phyloP scores from a whole-genome alignment of 2,113 vertebrate genomes.

The Reinhardtius hippoglossoides region DNA sequence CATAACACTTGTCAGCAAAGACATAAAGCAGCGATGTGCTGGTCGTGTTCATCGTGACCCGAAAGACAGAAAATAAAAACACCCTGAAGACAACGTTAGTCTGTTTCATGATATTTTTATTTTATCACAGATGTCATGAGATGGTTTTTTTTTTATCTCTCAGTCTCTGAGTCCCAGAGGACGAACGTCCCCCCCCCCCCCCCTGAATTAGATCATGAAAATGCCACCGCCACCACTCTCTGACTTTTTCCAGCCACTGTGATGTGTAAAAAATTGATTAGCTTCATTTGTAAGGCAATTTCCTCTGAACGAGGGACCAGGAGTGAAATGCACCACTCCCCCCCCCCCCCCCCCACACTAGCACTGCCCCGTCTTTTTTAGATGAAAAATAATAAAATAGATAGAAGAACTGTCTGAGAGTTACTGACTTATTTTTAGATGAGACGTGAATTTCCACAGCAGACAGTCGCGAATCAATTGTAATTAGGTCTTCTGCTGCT shows the following conservation, averaged over 20 bases:
- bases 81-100: no score
- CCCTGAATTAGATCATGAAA: constrained; percentile 35
- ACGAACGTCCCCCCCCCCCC: neutral
- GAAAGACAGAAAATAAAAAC: no score
- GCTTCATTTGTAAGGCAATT: constrained; percentile 70
- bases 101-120: neutral
- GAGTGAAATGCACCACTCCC: constrained; percentile 26
- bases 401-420: constrained; percentile 28
- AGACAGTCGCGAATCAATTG: constrained; percentile 69
- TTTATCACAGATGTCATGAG: neutral
- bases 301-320: constrained; percentile 47
- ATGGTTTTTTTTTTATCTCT: neutral
- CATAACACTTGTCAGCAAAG: neutral
- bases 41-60: no score
- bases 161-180: neutral
- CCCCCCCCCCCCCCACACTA: neutral
- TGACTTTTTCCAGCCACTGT: constrained; percentile 26
- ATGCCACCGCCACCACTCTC: constrained; percentile 17
- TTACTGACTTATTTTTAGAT: constrained; percentile 64
- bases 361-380: neutral
- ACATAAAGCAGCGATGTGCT: no score
- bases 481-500: constrained; percentile 64
- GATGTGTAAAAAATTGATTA: constrained; percentile 66
- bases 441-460: constrained; percentile 49
- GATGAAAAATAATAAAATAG: constrained; percentile 9